Base-by-base conservation (phyloP, 1,140 invertebrate genomes). In the Panagrolaimus sp. region DNA sequence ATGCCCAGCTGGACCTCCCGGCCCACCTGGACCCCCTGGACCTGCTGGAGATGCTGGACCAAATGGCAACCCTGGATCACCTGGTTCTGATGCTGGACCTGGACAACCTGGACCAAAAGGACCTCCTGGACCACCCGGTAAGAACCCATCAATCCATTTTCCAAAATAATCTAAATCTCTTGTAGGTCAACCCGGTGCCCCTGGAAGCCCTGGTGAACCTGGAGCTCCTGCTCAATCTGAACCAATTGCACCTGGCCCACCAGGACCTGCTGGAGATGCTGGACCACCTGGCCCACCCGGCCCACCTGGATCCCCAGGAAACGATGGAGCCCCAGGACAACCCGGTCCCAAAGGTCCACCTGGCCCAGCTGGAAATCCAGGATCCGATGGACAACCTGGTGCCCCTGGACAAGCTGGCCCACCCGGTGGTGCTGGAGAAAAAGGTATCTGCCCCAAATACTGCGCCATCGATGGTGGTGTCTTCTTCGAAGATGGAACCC, bases 401-500 rank as follows among this genome's bases (percentile, higher is more conserved):
- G 32, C 48, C 17, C 67, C 72, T 38, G 72, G 72, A 43, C 73
- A 75, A 10, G 32, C 72, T 32, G 72, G 72, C 7, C 72, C 63
- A n/a, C 66, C 72, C 15, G 72, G 72, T n/a, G 69, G 64, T 1
- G 72, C 73, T 24, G 73, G 73, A 69, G 74, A 75, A 38, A 76
- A 76, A 24, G 74, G 74, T 63, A 76, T 75, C 32, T 75, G 74
- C 55, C 74, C 74, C 28, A 75, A 75, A 62, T 75, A 75, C 62
- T 75, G 74, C 73, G 74, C 74, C 28, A 76, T 75, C 65, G 74
- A 75, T 48, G 74, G 74, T 9, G 74, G 74, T 3, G 74, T 75
- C 24, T 75, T 75, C 75, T 75, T 75, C 73, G 74, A 75, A 32
- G 74, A 75, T 47, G 74, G 74, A 52, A 75, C 74, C 46, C 15